A percentile compares a stretch with the other conserved stretches of the same genome.
These are phyloP conservation scores for Porites rus DNA, from an alignment of 92 coral and sea anemone species.

Conservation along the genomic window DNA sequence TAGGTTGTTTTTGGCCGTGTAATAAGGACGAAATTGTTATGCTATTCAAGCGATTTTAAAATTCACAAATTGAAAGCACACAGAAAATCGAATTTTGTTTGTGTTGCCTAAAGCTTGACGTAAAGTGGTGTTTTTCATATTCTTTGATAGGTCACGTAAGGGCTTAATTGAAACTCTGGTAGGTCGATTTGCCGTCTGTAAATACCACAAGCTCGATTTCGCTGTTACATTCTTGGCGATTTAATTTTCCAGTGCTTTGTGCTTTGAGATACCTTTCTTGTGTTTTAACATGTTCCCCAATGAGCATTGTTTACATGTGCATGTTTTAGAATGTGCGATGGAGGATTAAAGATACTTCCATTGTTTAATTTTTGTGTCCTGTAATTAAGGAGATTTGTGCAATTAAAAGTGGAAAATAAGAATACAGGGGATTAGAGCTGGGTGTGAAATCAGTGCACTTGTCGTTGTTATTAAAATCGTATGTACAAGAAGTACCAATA, in stretches of 20 bases:
- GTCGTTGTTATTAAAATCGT: background rate
- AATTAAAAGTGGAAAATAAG: background rate
- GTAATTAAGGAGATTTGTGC: constrained; percentile 19
- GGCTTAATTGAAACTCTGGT: background rate
- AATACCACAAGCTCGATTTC: background rate
- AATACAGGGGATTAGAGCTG: background rate
- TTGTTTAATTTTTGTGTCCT: constrained; percentile 8
- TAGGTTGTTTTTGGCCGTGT: too few species aligned
- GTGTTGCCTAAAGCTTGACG: too few species aligned
- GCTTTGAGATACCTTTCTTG: background rate
- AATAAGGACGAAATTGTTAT: too few species aligned
- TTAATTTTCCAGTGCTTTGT: background rate
- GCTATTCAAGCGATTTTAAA: background rate
- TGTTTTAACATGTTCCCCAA: background rate
- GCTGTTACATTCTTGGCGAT: background rate
- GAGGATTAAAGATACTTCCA: constrained; percentile 9
- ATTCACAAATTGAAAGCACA: background rate
- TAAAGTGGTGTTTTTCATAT: too few species aligned
- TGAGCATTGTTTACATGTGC: background rate
- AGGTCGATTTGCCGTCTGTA: background rate
- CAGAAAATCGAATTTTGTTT: too few species aligned
- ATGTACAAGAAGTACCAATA: constrained; percentile 22
- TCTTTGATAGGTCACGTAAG: too few species aligned
- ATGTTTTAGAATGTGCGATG: background rate
- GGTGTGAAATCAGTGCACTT: background rate